Conservation (phyloP, 2,113 vertebrate genomes). For the Misgurnus anguillicaudatus region DNA sequence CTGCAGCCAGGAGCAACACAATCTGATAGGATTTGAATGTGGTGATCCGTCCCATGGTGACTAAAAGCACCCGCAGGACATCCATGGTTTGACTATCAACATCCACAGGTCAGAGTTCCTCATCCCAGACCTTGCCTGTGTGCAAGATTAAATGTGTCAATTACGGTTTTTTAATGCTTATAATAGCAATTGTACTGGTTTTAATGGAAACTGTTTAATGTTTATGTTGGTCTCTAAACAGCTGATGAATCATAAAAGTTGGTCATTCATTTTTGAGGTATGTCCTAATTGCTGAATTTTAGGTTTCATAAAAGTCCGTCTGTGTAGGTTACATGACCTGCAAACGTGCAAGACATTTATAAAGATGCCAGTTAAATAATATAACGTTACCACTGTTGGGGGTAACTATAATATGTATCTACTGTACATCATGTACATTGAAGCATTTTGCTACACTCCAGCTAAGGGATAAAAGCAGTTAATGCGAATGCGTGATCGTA, state of each 20-base stretch:
- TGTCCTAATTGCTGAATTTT: too few relatives aligned
- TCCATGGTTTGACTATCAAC: constrained; percentile 62
- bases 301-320: too few relatives aligned
- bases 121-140: background rate
- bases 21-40: constrained; percentile 77
- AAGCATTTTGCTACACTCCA: background rate
- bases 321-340: background rate
- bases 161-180: background rate
- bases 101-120: background rate
- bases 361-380: background rate
- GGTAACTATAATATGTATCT: too few relatives aligned
- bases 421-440: background rate
- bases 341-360: background rate
- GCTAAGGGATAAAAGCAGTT: background rate
- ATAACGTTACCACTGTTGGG: background rate
- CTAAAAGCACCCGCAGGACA: constrained; percentile 61
- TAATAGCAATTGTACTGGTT: too few relatives aligned
- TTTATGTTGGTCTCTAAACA: too few relatives aligned
- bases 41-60: constrained; percentile 71
- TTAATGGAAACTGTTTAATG: too few relatives aligned
- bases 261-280: too few relatives aligned
- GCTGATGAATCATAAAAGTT: too few relatives aligned
- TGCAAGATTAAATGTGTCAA: background rate
- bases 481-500: background rate
- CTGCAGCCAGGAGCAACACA: constrained; percentile 80